Evolutionary conservation across 2,113 vertebrate species (phyloP).

Genomic region (Tenebrosternarchus preto): DNA sequence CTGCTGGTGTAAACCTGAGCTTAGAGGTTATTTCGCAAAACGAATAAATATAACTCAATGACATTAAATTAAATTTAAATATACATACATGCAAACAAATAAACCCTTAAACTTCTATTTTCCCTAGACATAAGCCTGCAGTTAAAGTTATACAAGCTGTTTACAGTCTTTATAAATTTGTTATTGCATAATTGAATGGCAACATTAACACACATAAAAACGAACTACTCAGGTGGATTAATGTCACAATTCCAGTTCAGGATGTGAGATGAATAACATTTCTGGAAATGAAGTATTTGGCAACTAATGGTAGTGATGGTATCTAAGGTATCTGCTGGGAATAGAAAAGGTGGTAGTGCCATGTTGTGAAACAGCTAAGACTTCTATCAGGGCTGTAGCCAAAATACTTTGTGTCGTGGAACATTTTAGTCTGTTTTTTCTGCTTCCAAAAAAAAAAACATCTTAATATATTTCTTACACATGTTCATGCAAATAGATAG

Average conservation of each 20-base stretch:
- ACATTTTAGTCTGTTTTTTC: neutral
- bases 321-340: neutral
- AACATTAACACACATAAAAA: neutral
- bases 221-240: neutral
- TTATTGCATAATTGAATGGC: neutral
- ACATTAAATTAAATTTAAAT: too few relatives aligned
- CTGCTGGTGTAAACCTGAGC: neutral
- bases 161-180: neutral
- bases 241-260: neutral
- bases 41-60: too few relatives aligned
- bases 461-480: too few relatives aligned
- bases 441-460: too few relatives aligned
- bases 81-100: too few relatives aligned
- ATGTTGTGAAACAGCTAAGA: neutral
- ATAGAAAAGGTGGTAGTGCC: neutral
- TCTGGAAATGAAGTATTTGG: slow-evolving; percentile 16
- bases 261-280: slow-evolving; percentile 14
- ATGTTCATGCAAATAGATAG: too few relatives aligned
- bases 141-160: neutral
- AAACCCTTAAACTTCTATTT: neutral
- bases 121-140: neutral
- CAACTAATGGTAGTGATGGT: neutral
- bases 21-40: neutral
- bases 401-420: neutral
- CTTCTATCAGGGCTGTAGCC: neutral